phyloP scores from a whole-genome alignment of 2,888 invertebrate species.

The Theristus sp. region DNA sequence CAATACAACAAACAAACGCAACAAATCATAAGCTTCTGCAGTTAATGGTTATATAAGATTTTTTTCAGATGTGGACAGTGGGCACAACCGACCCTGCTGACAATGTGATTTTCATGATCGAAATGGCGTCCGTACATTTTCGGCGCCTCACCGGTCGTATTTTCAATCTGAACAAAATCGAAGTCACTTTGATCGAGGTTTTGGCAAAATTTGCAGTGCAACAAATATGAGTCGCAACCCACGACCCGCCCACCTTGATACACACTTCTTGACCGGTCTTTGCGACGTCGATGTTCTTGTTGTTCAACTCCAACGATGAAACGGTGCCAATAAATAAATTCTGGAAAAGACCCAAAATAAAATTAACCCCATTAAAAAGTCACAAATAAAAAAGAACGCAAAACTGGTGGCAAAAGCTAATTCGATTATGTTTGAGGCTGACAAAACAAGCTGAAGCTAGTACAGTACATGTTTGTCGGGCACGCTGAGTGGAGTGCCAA shows the following conservation, averaged over 20 bases:
- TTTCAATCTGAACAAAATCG: constrained; percentile 52
- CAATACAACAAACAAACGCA: background rate
- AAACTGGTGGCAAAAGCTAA: background rate
- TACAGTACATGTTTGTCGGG: constrained; percentile 56
- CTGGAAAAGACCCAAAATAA: constrained; percentile 48
- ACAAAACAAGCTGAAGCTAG: background rate
- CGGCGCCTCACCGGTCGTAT: constrained; percentile 89
- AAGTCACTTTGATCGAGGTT: no score
- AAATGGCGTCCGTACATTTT: constrained; percentile 98
- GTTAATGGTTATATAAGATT: no score
- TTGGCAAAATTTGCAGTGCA: no score
- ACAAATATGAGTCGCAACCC: no score
- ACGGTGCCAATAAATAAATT: constrained; percentile 81
- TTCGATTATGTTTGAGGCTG: background rate
- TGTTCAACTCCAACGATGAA: constrained; percentile 82
- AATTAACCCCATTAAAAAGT: background rate
- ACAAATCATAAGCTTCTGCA: no score
- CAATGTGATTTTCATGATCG: constrained; percentile 77
- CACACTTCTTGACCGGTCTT: constrained; percentile 53
- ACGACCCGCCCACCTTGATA: constrained; percentile 16
- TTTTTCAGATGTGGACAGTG: no score
- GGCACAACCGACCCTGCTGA: constrained; percentile 49
- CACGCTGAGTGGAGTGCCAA: constrained; percentile 92
- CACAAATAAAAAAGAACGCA: background rate
- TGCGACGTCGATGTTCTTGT: constrained; percentile 81